Base-by-base conservation (phyloP, 2,888 invertebrate species). In the Standfussiana lucernea region DNA sequence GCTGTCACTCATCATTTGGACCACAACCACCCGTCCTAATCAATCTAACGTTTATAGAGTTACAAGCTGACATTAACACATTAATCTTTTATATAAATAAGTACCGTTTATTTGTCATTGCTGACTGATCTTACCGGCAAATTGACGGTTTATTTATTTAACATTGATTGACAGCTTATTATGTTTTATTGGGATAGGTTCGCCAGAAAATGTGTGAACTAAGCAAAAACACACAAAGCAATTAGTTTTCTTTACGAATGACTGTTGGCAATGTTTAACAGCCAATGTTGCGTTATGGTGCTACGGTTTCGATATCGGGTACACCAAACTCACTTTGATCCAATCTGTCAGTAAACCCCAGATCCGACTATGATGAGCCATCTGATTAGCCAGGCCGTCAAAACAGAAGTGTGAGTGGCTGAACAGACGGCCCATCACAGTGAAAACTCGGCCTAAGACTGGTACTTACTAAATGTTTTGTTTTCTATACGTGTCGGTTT, bases 21-120 rank as follows among this genome's bases (percentile, higher is more conserved):
- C 90, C 90, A 88, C 72, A 75, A 72, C 59, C 73, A 75, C 82
- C 83, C 85, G 89, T 89, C 89, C 91, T 86, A 91, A 93, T 93
- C 93, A 92, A 93, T 93, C 93, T 91, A 91, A 86, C 92, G 89
- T 90, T 89, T 93, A 94, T 93, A 93, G 92, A 93, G 90, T 88
- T 91, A 91, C 91, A 89, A 91, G 90, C 89, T 91, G 93, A 90
- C 93, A 91, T 91, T 90, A 92, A 90, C 91, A 91, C 93, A 93
- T 92, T 91, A 88, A 91, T 93, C 90, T 90, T 86, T 79, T 82
- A 84, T 66, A 80, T 81, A 84, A 75, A 87, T 88, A 86, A 84
- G 86, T 83, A 86, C 86, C 75, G 89, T 90, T 91, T 89, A 91
- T 91, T 90, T 91, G 91, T 91, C 90, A 87, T 78, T 84, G 82